phyloP scores from a whole-genome alignment of 2,113 vertebrate genomes.

The Dipodomys spectabilis region DNA sequence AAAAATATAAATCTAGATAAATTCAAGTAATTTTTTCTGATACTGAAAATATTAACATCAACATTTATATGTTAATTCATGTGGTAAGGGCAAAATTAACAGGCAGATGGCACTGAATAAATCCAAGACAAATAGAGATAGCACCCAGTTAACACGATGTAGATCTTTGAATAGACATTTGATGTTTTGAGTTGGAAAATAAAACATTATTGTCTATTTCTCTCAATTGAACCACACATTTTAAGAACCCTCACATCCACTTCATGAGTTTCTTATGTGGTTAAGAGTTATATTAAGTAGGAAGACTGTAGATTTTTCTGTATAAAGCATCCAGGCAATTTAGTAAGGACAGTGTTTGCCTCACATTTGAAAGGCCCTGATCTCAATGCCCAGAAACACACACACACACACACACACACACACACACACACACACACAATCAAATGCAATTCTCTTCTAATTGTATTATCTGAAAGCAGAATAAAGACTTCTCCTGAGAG shows the following conservation, averaged over 20 bases:
- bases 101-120: background rate
- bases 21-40: background rate
- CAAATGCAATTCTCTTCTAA: too few species aligned
- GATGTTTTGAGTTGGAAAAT: background rate
- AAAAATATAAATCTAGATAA: too few species aligned
- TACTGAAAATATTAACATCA: background rate
- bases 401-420: too few species aligned
- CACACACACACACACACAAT: too few species aligned
- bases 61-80: background rate
- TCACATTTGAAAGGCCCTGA: background rate
- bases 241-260: background rate
- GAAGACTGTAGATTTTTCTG: background rate
- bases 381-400: too few species aligned
- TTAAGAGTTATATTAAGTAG: background rate
- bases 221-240: background rate
- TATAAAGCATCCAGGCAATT: too few species aligned
- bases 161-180: background rate
- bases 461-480: too few species aligned
- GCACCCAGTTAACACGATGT: background rate
- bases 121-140: background rate
- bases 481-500: background rate
- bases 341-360: too few species aligned
- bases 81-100: background rate
- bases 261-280: background rate
- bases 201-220: background rate